Conservation (phyloP, 2,797 vertebrate genomes). For the Pogonophryne albipinna region DNA sequence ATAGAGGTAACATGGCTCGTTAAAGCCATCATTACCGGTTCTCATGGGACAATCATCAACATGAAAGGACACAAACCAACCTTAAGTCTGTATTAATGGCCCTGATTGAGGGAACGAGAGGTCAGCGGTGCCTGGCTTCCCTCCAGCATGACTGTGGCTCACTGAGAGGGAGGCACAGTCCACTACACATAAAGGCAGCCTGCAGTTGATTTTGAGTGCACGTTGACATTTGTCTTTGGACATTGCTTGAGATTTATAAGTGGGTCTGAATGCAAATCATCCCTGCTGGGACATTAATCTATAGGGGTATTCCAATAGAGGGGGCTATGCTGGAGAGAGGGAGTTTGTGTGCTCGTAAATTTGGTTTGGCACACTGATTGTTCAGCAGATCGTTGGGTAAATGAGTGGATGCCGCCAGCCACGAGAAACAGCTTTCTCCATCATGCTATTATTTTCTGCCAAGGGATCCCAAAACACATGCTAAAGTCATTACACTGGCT, state of each 20-base stretch:
- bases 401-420: slow-evolving; percentile 68
- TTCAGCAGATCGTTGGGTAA: slow-evolving; percentile 79
- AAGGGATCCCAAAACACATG: slow-evolving; percentile 68
- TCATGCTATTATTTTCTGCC: slow-evolving; percentile 67
- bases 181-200: slow-evolving; percentile 46
- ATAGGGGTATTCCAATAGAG: slow-evolving; percentile 79
- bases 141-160: slow-evolving; percentile 31
- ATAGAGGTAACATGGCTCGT: slow-evolving; percentile 52
- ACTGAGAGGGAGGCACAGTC: slow-evolving; percentile 10
- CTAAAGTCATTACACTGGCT: slow-evolving; percentile 56
- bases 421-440: slow-evolving; percentile 65
- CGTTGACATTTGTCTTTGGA: slow-evolving; percentile 68
- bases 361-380: slow-evolving; percentile 79
- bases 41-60: slow-evolving; percentile 42
- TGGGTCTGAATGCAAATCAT: slow-evolving; percentile 80
- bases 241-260: slow-evolving; percentile 75
- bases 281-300: slow-evolving; percentile 78
- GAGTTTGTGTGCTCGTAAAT: slow-evolving; percentile 76
- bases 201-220: slow-evolving; percentile 61
- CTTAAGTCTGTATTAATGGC: slow-evolving; percentile 43
- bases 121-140: slow-evolving; percentile 44
- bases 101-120: slow-evolving; percentile 46
- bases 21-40: slow-evolving; percentile 60
- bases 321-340: slow-evolving; percentile 65
- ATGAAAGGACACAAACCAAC: slow-evolving; percentile 62